phyloP scores from a whole-genome alignment of 2,888 invertebrate genomes.

The Scotopteryx bipunctaria region DNA sequence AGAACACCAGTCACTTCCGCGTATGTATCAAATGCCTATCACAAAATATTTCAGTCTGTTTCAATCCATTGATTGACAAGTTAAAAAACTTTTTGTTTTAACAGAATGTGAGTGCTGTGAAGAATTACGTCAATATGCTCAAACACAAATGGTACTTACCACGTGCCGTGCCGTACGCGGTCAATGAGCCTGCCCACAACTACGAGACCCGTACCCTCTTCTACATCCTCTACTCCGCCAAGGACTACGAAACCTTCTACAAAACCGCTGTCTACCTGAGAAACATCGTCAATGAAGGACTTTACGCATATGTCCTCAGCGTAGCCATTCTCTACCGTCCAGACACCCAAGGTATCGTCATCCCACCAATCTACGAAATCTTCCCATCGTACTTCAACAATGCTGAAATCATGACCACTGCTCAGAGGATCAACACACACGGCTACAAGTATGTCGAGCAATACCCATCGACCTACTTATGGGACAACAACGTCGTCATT shows the following conservation, averaged over 20 bases:
- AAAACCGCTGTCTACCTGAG: constrained; percentile 87
- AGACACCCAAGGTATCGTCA: constrained; percentile 85
- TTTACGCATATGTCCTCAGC: constrained; percentile 86
- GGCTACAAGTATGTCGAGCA: constrained; percentile 56
- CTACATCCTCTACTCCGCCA: constrained; percentile 87
- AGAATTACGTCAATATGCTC: constrained; percentile 80
- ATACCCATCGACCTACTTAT: constrained; percentile 58
- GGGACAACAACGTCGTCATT: constrained; percentile 81
- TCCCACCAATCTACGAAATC: constrained; percentile 89
- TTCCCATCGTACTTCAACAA: constrained; percentile 89
- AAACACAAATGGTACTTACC: constrained; percentile 80
- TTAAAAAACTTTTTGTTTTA: constrained; percentile 36
- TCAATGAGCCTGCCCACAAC: constrained; percentile 80
- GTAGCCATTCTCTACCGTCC: constrained; percentile 85
- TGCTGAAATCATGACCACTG: constrained; percentile 86
- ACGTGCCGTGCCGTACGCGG: constrained; percentile 83
- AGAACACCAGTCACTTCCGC: constrained; percentile 74
- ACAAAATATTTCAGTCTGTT: background rate
- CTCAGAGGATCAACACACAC: constrained; percentile 83
- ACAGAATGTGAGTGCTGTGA: constrained; percentile 80
- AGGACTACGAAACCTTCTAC: constrained; percentile 87
- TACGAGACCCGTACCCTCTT: constrained; percentile 86
- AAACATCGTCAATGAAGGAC: constrained; percentile 86
- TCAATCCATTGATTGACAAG: background rate
- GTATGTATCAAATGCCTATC: constrained; percentile 52